These are phyloP conservation scores for Solenopsis fugax DNA, from an alignment of 1,140 invertebrate genomes.

Conservation along the genomic window DNA sequence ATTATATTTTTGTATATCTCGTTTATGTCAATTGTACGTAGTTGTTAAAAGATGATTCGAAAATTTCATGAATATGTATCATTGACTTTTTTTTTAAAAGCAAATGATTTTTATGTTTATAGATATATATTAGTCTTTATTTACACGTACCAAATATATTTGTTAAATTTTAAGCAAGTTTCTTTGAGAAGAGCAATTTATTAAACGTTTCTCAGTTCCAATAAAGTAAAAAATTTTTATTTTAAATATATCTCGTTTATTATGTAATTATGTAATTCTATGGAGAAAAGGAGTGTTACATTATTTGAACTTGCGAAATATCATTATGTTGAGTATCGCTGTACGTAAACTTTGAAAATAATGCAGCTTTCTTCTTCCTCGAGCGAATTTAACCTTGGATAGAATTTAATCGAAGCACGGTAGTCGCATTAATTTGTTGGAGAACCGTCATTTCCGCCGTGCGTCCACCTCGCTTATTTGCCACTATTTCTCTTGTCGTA, in stretches of 20 bases:
- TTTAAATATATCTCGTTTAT: neutral
- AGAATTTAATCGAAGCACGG: neutral
- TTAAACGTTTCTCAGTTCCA: neutral
- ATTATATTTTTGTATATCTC: neutral
- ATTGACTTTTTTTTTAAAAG: neutral
- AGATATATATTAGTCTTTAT: neutral
- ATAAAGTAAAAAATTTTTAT: neutral
- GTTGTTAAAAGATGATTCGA: neutral
- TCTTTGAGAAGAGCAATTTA: neutral
- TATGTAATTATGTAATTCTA: neutral
- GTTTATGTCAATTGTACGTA: neutral
- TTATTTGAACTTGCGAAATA: neutral
- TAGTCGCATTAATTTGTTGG: neutral
- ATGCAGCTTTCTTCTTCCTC: neutral
- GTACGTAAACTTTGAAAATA: neutral
- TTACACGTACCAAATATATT: neutral
- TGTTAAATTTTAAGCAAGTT: neutral
- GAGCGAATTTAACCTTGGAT: neutral
- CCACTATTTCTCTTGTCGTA: constrained; percentile 45
- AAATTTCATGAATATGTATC: neutral
- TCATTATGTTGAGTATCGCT: neutral
- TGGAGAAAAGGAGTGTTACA: neutral
- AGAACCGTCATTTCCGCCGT: constrained; percentile 59
- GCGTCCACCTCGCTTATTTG: constrained; percentile 52
- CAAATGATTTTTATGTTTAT: neutral